Evolutionary conservation across 2,797 vertebrate species (phyloP).

Genomic region (Hapalemur alaotrensis): DNA sequence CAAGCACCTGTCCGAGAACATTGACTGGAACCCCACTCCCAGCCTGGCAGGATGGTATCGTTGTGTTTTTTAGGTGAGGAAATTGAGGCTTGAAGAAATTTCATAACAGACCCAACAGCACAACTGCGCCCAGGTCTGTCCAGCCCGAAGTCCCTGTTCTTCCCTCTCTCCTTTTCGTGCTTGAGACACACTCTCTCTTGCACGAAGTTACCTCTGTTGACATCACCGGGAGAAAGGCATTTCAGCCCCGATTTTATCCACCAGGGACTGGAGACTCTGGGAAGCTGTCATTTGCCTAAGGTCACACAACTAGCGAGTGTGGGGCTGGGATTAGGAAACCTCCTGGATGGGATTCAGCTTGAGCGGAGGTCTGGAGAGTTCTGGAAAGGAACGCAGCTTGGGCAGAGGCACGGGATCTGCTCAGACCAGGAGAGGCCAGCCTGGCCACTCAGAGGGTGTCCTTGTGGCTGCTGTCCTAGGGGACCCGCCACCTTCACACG

Average conservation of each 20-base stretch:
- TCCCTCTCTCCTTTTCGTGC: background rate
- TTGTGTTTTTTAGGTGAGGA: background rate
- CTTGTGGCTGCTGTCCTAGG: background rate
- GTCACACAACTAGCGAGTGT: background rate
- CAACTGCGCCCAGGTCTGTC: background rate
- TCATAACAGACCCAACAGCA: background rate
- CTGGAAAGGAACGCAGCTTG: too few species aligned
- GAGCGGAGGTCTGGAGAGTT: background rate
- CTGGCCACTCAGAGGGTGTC: accelerated
- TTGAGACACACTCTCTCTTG: background rate
- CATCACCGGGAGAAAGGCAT: background rate
- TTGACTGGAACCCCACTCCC: background rate
- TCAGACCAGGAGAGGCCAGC: background rate
- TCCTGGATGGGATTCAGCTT: background rate
- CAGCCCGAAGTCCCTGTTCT: background rate
- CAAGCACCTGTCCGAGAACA: accelerated
- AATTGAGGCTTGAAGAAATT: background rate
- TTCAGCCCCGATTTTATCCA: background rate
- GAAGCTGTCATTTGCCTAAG: background rate
- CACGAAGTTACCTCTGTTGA: background rate
- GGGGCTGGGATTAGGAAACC: background rate
- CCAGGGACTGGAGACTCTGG: background rate
- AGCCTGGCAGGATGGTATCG: accelerated
- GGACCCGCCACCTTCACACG: background rate
- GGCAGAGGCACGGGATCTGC: background rate